A percentile compares a stretch with the other conserved stretches of the same genome.
These are phyloP conservation scores for Anastrepha ludens DNA, from an alignment of 1,140 invertebrate genomes.

Conservation along the genomic window DNA sequence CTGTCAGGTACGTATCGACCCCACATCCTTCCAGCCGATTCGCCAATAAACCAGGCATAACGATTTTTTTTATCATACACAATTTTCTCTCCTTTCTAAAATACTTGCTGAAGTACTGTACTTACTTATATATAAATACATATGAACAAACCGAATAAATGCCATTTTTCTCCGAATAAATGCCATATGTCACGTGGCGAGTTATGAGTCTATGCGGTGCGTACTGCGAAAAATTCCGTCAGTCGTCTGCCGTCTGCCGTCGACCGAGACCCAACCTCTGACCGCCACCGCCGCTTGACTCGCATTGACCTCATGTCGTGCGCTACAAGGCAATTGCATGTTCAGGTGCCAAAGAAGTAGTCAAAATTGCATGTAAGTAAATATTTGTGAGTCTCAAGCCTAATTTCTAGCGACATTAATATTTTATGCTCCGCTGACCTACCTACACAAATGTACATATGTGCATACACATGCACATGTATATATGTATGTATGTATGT, in stretches of 20 bases:
- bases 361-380: not conserved
- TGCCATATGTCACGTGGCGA: slow-evolving; percentile 1
- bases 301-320: slow-evolving; percentile 58
- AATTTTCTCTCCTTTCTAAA: no score
- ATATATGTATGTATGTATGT: not conserved
- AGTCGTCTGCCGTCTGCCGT: not conserved
- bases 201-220: not conserved
- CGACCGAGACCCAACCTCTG: not conserved
- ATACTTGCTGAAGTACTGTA: no score
- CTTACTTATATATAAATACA: no score
- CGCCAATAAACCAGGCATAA: no score
- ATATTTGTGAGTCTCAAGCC: not conserved
- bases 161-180: not conserved
- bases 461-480: not conserved
- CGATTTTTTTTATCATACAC: no score
- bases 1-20: no score
- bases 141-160: not conserved
- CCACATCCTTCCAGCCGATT: no score
- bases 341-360: slow-evolving; percentile 57
- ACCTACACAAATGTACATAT: not conserved
- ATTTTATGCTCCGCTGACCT: slow-evolving; percentile 32
- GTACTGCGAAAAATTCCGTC: not conserved
- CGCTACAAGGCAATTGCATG: slow-evolving; percentile 57
- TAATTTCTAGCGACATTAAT: not conserved
- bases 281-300: slow-evolving; percentile 41